phyloP scores from a whole-genome alignment of 2,797 vertebrate species.

The Heterohyrax brucei region DNA sequence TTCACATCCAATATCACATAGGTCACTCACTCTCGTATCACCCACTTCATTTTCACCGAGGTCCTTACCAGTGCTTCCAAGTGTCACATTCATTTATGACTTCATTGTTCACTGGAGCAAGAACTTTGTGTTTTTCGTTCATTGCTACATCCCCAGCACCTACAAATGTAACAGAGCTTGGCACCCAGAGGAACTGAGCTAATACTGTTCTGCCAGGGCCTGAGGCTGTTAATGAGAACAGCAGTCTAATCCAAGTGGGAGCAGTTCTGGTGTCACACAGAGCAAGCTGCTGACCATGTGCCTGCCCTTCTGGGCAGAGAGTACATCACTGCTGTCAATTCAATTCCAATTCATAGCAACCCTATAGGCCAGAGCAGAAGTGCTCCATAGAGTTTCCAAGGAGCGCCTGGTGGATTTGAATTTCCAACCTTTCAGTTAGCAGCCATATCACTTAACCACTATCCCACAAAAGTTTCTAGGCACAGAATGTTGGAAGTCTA shows the following conservation, averaged over 20 bases:
- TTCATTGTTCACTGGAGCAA: constrained; percentile 3
- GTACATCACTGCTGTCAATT: no score
- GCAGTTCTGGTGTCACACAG: neutral
- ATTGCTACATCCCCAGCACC: neutral
- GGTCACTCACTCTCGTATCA: neutral
- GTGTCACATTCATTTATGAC: neutral
- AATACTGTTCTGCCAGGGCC: neutral
- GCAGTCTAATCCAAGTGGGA: neutral
- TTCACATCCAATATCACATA: neutral
- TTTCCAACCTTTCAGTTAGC: no score
- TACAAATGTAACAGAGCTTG: neutral
- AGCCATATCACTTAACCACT: no score
- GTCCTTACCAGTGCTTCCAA: neutral
- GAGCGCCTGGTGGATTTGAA: no score
- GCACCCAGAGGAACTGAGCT: neutral
- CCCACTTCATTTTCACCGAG: constrained; percentile 2
- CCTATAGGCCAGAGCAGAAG: neutral
- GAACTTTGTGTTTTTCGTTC: neutral
- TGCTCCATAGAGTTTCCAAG: no score
- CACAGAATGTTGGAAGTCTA: neutral
- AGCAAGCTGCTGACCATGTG: neutral
- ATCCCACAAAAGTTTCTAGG: neutral
- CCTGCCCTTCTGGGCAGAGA: neutral
- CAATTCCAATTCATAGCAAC: no score
- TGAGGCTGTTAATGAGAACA: neutral